These are phyloP conservation scores for Leptobrachium leishanense DNA, from an alignment of 2,113 vertebrate species.

Conservation along the genomic window DNA sequence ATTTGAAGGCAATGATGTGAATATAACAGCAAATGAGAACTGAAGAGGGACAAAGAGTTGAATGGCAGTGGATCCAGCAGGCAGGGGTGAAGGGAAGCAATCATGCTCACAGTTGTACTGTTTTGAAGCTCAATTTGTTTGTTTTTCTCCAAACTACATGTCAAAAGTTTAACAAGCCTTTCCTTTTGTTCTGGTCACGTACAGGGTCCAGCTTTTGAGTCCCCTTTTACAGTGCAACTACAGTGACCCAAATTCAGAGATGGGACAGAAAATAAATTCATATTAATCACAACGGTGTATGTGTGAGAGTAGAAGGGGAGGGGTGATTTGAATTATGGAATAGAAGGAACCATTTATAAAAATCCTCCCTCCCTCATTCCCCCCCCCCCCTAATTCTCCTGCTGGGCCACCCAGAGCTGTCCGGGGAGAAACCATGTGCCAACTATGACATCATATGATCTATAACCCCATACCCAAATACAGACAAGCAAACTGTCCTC, in stretches of 20 bases:
- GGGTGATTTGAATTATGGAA: conserved; percentile 67
- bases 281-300: conserved; percentile 39
- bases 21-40: not conserved
- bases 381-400: conserved; percentile 23
- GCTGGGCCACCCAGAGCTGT: conserved; percentile 74
- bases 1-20: too few relatives aligned
- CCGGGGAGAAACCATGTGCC: conserved; percentile 64
- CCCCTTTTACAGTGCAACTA: conserved; percentile 34
- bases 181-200: conserved; percentile 49
- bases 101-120: conserved; percentile 2
- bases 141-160: conserved; percentile 25
- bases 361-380: conserved; percentile 7
- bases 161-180: conserved; percentile 53
- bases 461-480: conserved; percentile 50
- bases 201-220: conserved; percentile 19
- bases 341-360: conserved; percentile 67
- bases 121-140: conserved; percentile 38
- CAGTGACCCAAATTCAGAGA: conserved; percentile 52
- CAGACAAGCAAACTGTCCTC: conserved; percentile 60
- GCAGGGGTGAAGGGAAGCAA: conserved; percentile 15
- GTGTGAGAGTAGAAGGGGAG: conserved; percentile 5
- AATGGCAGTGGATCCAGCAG: not conserved
- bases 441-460: conserved; percentile 70
- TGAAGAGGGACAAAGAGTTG: not conserved
- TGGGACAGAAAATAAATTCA: conserved; percentile 44